Conservation (phyloP, 2,113 vertebrate species). For the Sprattus sprattus region DNA sequence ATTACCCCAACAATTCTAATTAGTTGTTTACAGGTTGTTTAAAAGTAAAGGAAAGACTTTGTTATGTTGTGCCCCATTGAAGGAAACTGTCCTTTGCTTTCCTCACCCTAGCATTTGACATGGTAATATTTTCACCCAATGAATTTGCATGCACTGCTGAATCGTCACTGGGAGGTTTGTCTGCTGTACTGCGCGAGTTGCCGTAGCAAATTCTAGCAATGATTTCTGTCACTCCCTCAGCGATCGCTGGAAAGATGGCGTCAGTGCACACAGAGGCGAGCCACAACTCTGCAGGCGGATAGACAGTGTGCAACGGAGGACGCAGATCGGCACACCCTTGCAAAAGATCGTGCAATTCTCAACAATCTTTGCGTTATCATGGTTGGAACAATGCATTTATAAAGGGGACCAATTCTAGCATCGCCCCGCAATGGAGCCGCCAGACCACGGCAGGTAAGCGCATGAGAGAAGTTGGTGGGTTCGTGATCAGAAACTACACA, state of each 20-base stretch:
- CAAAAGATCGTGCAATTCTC: constrained; percentile 64
- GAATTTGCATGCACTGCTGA: constrained; percentile 20
- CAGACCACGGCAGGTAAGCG: constrained; percentile 75
- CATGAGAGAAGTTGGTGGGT: constrained; percentile 45
- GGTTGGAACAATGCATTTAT: constrained; percentile 67
- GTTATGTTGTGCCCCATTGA: neutral
- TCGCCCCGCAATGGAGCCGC: constrained; percentile 73
- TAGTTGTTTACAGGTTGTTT: too few species aligned
- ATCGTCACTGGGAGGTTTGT: constrained; percentile 36
- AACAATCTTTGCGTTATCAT: constrained; percentile 54
- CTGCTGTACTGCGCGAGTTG: constrained; percentile 52
- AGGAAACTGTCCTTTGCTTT: neutral
- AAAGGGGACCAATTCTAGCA: constrained; percentile 48
- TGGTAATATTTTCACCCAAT: neutral
- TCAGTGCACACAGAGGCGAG: constrained; percentile 66
- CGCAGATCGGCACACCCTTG: constrained; percentile 49
- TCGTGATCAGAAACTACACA: constrained; percentile 63
- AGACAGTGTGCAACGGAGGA: constrained; percentile 60
- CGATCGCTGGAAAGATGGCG: constrained; percentile 77
- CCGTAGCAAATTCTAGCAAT: constrained; percentile 64
- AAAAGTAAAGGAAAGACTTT: too few species aligned
- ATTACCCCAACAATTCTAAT: too few species aligned
- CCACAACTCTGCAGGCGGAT: constrained; percentile 69
- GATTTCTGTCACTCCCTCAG: constrained; percentile 69
- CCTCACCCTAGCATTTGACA: neutral